These are phyloP conservation scores for Ascaphus truei DNA, from an alignment of 2,113 vertebrate genomes.

Conservation along the genomic window DNA sequence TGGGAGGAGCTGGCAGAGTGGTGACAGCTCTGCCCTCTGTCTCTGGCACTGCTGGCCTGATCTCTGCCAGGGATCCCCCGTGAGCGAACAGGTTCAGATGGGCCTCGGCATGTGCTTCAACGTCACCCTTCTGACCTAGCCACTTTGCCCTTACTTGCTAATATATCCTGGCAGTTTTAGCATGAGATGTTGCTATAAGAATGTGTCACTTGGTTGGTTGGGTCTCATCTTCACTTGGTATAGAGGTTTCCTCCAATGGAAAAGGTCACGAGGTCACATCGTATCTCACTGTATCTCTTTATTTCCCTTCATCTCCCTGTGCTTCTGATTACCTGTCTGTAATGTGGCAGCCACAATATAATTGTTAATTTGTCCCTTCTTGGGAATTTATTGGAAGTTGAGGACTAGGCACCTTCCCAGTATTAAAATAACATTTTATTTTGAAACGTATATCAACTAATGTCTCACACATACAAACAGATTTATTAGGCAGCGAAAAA, in stretches of 20 bases:
- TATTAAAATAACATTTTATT: no score
- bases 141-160: slow-evolving; percentile 32
- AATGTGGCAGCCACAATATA: no score
- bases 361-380: background rate
- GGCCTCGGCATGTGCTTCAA: slow-evolving; percentile 4
- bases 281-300: no score
- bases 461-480: no score
- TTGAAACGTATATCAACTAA: no score
- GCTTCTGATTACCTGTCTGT: no score
- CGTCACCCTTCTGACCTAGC: slow-evolving; percentile 10
- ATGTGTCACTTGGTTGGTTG: background rate
- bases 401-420: no score
- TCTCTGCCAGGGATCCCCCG: slow-evolving; percentile 23
- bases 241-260: no score
- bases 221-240: background rate
- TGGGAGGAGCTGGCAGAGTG: slow-evolving; percentile 22
- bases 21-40: slow-evolving; percentile 23
- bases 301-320: no score
- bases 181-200: background rate
- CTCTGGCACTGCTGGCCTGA: background rate
- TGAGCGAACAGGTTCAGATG: slow-evolving; percentile 4
- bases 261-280: no score
- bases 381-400: no score
- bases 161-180: slow-evolving; percentile 35
- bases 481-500: no score